Conservation (phyloP, 2,888 invertebrate species). For the Dynastes maya region DNA sequence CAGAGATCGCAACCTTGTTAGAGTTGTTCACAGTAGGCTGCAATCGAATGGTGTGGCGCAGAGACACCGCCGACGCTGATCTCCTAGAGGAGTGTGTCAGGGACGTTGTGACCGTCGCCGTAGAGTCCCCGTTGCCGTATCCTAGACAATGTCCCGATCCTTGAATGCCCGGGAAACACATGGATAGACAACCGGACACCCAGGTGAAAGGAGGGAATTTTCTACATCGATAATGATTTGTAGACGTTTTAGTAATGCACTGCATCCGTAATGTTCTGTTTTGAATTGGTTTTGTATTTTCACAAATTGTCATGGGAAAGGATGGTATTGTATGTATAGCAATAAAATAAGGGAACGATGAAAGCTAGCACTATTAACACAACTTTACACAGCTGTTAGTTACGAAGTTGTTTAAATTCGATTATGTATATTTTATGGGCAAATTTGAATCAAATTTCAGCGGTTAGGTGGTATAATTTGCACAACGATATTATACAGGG, state of each 20-base stretch:
- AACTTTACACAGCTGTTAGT: no score
- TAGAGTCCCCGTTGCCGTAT: conserved; percentile 63
- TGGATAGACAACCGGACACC: conserved; percentile 74
- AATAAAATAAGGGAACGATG: no score
- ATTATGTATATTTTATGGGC: no score
- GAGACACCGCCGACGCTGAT: conserved; percentile 66
- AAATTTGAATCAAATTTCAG: no score
- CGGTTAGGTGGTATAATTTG: no score
- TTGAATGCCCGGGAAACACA: conserved; percentile 65
- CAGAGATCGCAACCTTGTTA: conserved; percentile 67
- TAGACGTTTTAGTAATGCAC: conserved; percentile 50
- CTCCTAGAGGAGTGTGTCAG: conserved; percentile 67
- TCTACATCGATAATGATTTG: conserved; percentile 65
- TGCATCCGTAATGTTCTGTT: not conserved
- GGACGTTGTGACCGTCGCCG: conserved; percentile 66
- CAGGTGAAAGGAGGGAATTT: conserved; percentile 81
- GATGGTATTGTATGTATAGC: no score
- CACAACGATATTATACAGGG: no score
- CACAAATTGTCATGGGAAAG: not conserved
- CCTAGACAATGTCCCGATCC: conserved; percentile 64
- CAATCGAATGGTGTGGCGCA: conserved; percentile 66
- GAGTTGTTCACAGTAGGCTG: conserved; percentile 65
- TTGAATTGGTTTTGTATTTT: not conserved
- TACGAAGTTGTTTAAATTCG: no score
- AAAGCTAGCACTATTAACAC: no score